Evolutionary conservation across 2,888 invertebrate species (phyloP).

Genomic region (Didymodactylos carnosus): DNA sequence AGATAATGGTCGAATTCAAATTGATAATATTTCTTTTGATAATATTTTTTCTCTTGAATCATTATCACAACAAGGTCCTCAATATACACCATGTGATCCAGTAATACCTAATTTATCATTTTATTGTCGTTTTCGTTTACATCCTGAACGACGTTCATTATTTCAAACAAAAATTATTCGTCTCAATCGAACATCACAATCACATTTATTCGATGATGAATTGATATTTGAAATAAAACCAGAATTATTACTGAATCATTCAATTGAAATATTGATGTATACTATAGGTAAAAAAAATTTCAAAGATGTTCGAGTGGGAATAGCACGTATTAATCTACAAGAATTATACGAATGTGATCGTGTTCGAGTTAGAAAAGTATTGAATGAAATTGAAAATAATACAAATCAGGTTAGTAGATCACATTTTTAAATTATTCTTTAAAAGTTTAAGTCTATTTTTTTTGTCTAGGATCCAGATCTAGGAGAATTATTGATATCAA

Average conservation of each 20-base stretch:
- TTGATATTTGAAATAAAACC: background rate
- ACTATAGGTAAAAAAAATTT: background rate
- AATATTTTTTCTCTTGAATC: background rate
- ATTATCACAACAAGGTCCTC: too few species aligned
- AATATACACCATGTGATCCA: too few species aligned
- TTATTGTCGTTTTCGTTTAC: background rate
- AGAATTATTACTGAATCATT: background rate
- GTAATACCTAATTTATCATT: too few species aligned
- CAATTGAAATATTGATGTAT: background rate
- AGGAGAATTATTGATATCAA: constrained; percentile 10
- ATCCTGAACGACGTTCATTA: background rate
- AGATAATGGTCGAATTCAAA: background rate
- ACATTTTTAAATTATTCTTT: background rate
- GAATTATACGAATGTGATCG: background rate
- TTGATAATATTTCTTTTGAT: background rate
- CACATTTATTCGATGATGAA: background rate
- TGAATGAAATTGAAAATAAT: background rate
- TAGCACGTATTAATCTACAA: background rate
- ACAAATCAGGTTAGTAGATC: background rate
- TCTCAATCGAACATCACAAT: background rate
- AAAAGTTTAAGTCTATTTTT: background rate
- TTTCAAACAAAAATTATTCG: background rate
- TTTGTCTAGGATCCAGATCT: constrained; percentile 1
- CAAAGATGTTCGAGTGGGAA: background rate
- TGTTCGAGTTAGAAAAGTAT: background rate